Conservation (phyloP, 2,888 invertebrate genomes). For the Nudaria mundana region DNA sequence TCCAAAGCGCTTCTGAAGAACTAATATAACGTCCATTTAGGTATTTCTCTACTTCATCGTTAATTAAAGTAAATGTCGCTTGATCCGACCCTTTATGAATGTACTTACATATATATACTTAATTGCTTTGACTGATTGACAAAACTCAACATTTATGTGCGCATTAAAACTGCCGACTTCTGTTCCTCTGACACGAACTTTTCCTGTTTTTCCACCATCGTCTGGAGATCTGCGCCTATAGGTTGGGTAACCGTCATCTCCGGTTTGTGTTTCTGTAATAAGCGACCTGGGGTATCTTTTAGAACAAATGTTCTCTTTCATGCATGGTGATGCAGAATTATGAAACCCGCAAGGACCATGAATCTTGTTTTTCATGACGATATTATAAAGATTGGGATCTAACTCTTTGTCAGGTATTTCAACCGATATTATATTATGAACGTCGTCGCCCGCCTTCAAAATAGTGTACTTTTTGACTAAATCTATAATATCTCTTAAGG, state of each 20-base stretch:
- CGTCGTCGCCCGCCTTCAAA: too few species aligned
- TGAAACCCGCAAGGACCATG: conserved; percentile 17
- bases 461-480: too few species aligned
- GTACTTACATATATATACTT: conserved; percentile 18
- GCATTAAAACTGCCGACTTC: conserved; percentile 4
- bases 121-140: conserved; percentile 17
- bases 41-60: conserved; percentile 24
- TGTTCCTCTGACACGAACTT: background rate
- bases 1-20: conserved; percentile 14
- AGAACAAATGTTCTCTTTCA: conserved; percentile 26
- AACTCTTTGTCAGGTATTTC: conserved; percentile 13
- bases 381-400: conserved; percentile 9
- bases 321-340: conserved; percentile 26
- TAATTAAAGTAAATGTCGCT: conserved; percentile 11
- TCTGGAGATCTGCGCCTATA: conserved; percentile 10
- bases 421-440: conserved; percentile 14
- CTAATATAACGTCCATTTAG: conserved; percentile 25
- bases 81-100: conserved; percentile 14
- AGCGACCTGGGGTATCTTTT: conserved; percentile 39
- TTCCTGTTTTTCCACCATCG: background rate
- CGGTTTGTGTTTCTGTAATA: conserved; percentile 36
- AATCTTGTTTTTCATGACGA: conserved; percentile 11
- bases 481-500: too few species aligned
- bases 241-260: conserved; percentile 23
- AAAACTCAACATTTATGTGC: conserved; percentile 18